A percentile compares a stretch with the other conserved stretches of the same genome.
Conservation (phyloP, 1,140 invertebrate species). For the Pemphigus obesinymphae region DNA sequence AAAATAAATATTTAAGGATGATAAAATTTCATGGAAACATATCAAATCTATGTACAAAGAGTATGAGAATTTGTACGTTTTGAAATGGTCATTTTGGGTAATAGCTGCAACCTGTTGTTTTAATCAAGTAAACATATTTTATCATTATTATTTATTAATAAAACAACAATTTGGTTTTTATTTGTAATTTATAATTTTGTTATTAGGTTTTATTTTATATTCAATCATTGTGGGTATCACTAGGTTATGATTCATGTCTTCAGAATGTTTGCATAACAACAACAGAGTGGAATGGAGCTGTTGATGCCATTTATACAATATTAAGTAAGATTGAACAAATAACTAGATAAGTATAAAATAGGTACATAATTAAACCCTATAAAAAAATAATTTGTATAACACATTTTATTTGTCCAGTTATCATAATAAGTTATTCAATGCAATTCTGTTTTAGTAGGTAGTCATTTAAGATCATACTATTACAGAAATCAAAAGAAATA, state of each 20-base stretch:
- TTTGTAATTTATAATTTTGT: neutral
- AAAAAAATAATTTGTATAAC: too few relatives aligned
- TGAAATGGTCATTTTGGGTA: slow-evolving; percentile 37
- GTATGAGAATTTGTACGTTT: slow-evolving; percentile 11
- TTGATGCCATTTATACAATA: slow-evolving; percentile 52
- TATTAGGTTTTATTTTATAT: slow-evolving; percentile 18
- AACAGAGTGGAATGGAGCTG: slow-evolving; percentile 51
- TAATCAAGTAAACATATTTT: slow-evolving; percentile 10
- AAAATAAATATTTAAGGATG: neutral
- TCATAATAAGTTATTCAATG: too few relatives aligned
- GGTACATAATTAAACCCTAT: too few relatives aligned
- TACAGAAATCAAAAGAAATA: too few relatives aligned
- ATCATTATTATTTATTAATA: neutral
- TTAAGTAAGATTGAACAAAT: slow-evolving; percentile 50
- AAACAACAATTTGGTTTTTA: neutral
- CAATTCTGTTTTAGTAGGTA: too few relatives aligned
- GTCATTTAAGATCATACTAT: too few relatives aligned
- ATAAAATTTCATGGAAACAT: neutral
- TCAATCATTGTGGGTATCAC: slow-evolving; percentile 34
- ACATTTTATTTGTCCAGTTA: too few relatives aligned
- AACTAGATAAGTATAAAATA: neutral
- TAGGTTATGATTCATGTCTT: neutral
- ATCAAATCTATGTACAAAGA: neutral
- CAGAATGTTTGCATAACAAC: neutral
- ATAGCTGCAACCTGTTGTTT: slow-evolving; percentile 23